Evolutionary conservation across 2,113 vertebrate genomes (phyloP), one percentile per base, ranked within the genome.

Genomic region (Sardina pilchardus): DNA sequence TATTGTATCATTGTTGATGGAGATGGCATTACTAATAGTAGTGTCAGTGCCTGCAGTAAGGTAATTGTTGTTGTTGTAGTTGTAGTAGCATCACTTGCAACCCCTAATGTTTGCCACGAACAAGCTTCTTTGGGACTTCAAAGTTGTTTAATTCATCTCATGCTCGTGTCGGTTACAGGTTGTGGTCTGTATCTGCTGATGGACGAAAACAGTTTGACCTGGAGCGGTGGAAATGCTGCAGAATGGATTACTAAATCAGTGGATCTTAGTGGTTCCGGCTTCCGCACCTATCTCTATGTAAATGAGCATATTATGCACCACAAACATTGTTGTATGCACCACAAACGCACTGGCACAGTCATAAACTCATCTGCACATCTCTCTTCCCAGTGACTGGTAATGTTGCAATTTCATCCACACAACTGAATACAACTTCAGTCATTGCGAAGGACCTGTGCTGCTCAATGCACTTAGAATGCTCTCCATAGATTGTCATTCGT

Each of bases 251-350:
- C 94, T 0, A 2, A 44, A 0, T 0, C 0, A 0, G 91, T 87
- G 43, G 0, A 0, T 0, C 24, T 90, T 0, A 0, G 1, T 0
- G 24, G n/a, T 16, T 24, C 84, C 39, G 39, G 83, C 6, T 88
- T 88, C 53, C 86, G 84, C 12, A 89, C 90, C 85, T 95, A 91
- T 67, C 92, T 95, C 45, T 3, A 39, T 45, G 94, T 94, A 86
- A 82, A 84, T 88, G 45, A 9, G 30, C 30, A 39, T 34, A 42
- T 42, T 42, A n/a, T n/a, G 39, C 39, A 42, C 4, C 48, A 63
- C 59, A 63, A 24, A 63, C 59, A n/a, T 19, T 50, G 1, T 50
- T 1, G 17, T n/a, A n/a, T n/a, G n/a, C n/a, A n/a, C n/a, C n/a
- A n/a, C 26, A 71, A 9, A 71, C 7, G 8, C 9, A 71, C 9